A percentile compares a stretch with the other conserved stretches of the same genome.
phyloP scores from a whole-genome alignment of 2,113 vertebrate species.

The Myrmophylax atrothorax region DNA sequence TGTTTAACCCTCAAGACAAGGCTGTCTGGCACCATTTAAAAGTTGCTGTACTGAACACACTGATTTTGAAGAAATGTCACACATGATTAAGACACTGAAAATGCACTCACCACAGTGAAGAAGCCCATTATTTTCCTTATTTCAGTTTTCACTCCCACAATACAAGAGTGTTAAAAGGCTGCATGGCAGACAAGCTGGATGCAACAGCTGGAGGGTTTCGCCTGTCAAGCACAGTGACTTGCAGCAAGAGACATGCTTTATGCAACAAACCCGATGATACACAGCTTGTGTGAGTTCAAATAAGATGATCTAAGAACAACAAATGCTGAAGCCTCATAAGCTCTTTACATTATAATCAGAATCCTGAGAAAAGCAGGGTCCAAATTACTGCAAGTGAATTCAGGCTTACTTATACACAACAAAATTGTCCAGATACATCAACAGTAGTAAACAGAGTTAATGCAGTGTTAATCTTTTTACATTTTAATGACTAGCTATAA shows the following conservation, averaged over 20 bases:
- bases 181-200: slow-evolving; percentile 47
- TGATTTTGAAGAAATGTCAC: slow-evolving; percentile 34
- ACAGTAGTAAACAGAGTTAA: slow-evolving; percentile 59
- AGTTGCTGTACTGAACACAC: slow-evolving; percentile 16
- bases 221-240: slow-evolving; percentile 48
- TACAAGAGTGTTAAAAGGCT: slow-evolving; percentile 14
- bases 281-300: slow-evolving; percentile 6
- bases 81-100: slow-evolving; percentile 42
- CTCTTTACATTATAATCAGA: slow-evolving; percentile 36
- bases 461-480: slow-evolving; percentile 53
- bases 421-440: slow-evolving; percentile 36
- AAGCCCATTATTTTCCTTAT: neutral
- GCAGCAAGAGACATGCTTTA: slow-evolving; percentile 26
- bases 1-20: slow-evolving; percentile 24
- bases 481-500: slow-evolving; percentile 61
- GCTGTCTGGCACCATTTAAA: slow-evolving; percentile 18
- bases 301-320: slow-evolving; percentile 18
- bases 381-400: slow-evolving; percentile 52
- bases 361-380: slow-evolving; percentile 40
- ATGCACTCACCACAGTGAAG: neutral
- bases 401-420: slow-evolving; percentile 7
- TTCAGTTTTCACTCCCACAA: neutral
- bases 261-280: neutral
- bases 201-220: slow-evolving; percentile 59
- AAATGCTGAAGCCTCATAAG: slow-evolving; percentile 12